Evolutionary conservation across 2,888 invertebrate genomes (phyloP), one percentile per base, ranked within the genome.

Genomic region (Tipula unca): DNA sequence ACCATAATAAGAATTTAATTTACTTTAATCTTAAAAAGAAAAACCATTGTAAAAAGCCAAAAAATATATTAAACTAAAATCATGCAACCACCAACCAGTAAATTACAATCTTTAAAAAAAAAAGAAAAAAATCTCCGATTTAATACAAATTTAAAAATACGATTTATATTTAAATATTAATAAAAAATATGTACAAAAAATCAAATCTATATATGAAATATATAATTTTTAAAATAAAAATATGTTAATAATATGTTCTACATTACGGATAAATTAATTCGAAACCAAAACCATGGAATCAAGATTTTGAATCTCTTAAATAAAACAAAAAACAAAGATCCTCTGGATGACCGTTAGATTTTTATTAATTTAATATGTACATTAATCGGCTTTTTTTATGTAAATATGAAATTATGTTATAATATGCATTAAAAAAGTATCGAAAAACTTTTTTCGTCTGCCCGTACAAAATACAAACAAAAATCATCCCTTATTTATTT

Each of bases 21-120:
- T 48, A 48, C 17, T 17, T n/a, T 48, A 69, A 69, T 69, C 20
- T 69, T 69, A 69, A 69, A 54, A 3, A 48, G 32, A 32, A 48
- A 54, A 69, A 69, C 69, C 69, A 69, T 25, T 69, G 69, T 69
- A 69, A 69, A 69, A 69, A 69, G 69, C 69, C 69, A 69, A 69
- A 69, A 25, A 69, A 69, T 69, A 69, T 69, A 25, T 69, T 69
- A 69, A n/a, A 69, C 69, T 69, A 69, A 20, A 14, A 69, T 13
- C 69, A 25, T 25, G 32, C 69, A 69, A 54, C 48, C 69, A 69
- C 6, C 69, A 6, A 69, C 69, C 69, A 69, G 69, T 69, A 69
- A 69, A 25, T 25, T 48, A 48, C 48, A 48, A 48, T 48, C n/a
- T 48, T 42, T 36, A 36, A 69, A 69, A 25, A n/a, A n/a, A n/a